Base-by-base conservation (phyloP, 2,888 invertebrate species). In the Drosophila melanosoma region DNA sequence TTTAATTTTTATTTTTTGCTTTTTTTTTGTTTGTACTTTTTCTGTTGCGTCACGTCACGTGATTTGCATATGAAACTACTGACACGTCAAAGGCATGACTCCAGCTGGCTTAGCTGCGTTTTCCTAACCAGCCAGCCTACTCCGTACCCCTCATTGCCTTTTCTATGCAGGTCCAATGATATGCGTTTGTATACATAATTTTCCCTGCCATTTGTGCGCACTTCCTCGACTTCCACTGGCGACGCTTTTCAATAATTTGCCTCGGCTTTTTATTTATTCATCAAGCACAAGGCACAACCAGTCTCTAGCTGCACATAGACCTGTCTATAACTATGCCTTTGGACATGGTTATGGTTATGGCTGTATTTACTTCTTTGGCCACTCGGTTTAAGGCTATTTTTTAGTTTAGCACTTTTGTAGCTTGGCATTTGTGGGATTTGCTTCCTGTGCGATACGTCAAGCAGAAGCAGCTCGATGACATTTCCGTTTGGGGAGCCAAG, bases 41-140 rank as follows among this genome's bases (percentile, higher is more conserved):
- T 60, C 62, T 71, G 61, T 60, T 70, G 78, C 74, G 76, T 81
- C 82, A 69, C 71, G 76, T 79, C 51, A 65, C 82, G 72, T 80
- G 82, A 85, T 85, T 85, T 76, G 82, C 85, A 89, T 85, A 84
- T 74, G 78, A 76, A 89, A 87, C 85, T 77, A 63, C 26, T 53
- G 79, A 52, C 74, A 74, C 70, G 71, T 60, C 76, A 71, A 70
- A 54, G 51, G 48, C 59, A 48, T 40, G 38, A 32, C 48, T 54
- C 2, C 33, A 54, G 54, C 36, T 36, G 23, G 23, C 35, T 23
- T 23, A 20, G 40, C 49, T 45, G 40, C 29, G 23, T n/a, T 36
- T 15, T 35, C 40, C 35, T 1, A 6, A n/a, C 15, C 23, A 29
- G 29, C 29, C 29, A 29, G 7, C 8, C 11, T 12, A 12, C 49